Conservation (phyloP, 2,113 vertebrate genomes). For the Mobula hypostoma region DNA sequence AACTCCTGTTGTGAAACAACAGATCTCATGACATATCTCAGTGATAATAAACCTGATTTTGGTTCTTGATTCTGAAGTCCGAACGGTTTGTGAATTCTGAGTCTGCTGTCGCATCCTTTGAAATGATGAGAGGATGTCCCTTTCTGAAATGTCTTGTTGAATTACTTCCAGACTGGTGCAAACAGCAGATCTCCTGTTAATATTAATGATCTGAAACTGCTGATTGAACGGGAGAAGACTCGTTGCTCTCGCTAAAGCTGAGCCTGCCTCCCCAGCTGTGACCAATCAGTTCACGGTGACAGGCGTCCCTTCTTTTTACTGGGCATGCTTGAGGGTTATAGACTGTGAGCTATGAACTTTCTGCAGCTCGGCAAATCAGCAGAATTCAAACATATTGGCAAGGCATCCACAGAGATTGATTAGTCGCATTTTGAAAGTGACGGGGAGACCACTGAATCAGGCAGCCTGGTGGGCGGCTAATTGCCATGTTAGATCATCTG, state of each 20-base stretch:
- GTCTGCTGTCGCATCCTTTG: too few species aligned
- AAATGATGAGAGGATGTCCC: too few species aligned
- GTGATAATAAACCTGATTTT: too few species aligned
- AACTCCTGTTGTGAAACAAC: too few species aligned
- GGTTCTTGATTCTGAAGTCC: too few species aligned
- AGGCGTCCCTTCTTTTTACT: background rate
- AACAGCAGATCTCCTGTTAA: too few species aligned
- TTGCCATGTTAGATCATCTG: background rate
- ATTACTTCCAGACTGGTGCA: too few species aligned
- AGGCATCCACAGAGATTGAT: background rate
- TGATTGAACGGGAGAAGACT: background rate
- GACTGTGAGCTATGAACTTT: background rate
- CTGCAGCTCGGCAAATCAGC: background rate
- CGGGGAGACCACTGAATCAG: background rate
- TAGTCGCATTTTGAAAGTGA: background rate
- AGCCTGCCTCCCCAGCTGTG: background rate
- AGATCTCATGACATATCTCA: too few species aligned
- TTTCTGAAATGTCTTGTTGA: too few species aligned
- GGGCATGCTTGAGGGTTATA: background rate
- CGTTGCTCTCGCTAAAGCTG: background rate
- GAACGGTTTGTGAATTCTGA: too few species aligned
- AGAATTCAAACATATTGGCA: background rate
- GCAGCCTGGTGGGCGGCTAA: background rate
- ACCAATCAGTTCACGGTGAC: background rate
- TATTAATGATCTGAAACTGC: background rate